Base-by-base conservation (phyloP, 2,797 vertebrate genomes). In the Petrocephalus schoutedeni region DNA sequence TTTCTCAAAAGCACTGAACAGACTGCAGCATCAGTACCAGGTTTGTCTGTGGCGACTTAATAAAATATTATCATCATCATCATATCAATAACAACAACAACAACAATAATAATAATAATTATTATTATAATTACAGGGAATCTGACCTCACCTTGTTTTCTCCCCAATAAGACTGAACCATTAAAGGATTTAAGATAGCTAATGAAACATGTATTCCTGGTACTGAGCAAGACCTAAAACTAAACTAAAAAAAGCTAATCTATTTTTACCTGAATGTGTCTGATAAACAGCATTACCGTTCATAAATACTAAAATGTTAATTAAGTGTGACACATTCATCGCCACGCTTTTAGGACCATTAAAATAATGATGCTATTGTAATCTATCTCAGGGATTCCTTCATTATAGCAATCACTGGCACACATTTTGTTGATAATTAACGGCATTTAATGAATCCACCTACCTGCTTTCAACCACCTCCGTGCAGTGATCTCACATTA, bases 211-310 rank as follows among this genome's bases (percentile, higher is more conserved):
- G 36, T 14, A 94, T 90, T 87, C 91, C 87, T 90, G 90, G 91
- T 94, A n/a, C 92, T 91, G 89, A 86, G 91, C 93, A 41, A 90
- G 90, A 92, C 90, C 93, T 91, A 90, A 90, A 92, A 86, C 90
- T 89, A 87, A 87, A 90, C 89, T n/a, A n/a, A n/a, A n/a, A n/a
- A n/a, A n/a, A n/a, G 58, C 58, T 54, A 41, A 41, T 71, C 64
- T 36, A 71, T 36, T 71, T 71, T 36, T 71, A 32, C 32, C 64
- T 6, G 64, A 71, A 36, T 71, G 10, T 36, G 64, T 71, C 12
- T 36, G 28, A 16, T 71, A 12, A 32, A 71, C 64, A 71, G 64
- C 12, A 32, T 67, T 32, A 14, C 10, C 61, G 10, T 67, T 23
- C 77, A 51, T 51, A 21, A 83, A 16, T 21, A 54, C 3, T 19